Evolutionary conservation across 2,113 vertebrate species (phyloP).

Genomic region (Alethe diademata): DNA sequence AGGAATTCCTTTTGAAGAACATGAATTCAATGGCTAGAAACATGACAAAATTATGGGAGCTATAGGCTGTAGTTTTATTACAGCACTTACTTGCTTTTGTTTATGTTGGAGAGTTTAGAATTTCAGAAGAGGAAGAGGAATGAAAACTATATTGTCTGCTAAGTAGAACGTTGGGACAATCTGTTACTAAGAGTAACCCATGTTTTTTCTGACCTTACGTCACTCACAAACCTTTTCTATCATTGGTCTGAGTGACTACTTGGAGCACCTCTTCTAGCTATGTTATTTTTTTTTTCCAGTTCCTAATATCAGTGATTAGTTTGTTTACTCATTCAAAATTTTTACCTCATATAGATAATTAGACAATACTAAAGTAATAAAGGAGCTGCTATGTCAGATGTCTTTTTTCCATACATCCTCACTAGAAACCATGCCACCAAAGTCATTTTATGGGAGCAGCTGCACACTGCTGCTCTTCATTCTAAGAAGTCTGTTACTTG

Average conservation of each 20-base stretch:
- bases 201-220: background rate
- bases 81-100: background rate
- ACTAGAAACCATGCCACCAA: background rate
- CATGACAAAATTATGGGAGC: background rate
- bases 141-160: fast-evolving
- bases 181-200: background rate
- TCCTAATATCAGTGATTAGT: background rate
- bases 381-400: background rate
- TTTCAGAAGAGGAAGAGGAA: background rate
- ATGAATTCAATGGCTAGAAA: background rate
- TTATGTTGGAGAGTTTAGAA: background rate
- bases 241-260: background rate
- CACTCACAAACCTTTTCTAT: background rate
- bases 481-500: background rate
- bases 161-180: background rate
- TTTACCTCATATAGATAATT: background rate
- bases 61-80: background rate
- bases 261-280: background rate
- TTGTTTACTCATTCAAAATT: background rate
- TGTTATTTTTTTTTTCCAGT: background rate
- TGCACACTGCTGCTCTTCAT: background rate
- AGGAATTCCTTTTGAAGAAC: background rate
- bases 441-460: background rate
- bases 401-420: background rate
- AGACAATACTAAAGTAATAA: background rate